Base-by-base conservation (phyloP, 2,888 invertebrate species). In the Dicyrtomina minuta region DNA sequence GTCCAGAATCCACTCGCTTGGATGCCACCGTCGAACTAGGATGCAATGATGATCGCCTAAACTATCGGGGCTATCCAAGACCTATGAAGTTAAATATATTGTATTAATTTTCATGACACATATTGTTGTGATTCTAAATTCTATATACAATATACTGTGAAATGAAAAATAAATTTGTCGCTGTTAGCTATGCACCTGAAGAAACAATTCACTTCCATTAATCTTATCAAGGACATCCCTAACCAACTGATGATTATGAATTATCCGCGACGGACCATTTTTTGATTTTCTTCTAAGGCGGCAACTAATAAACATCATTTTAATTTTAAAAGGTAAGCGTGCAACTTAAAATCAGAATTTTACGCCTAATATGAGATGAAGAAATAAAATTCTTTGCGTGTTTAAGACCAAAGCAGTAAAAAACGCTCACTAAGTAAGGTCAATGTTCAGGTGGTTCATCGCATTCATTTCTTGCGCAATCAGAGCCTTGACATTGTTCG, bases 11-110 rank as follows among this genome's bases (percentile, higher is more conserved):
- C 68, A 71, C 3, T 64, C 49, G 33, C 68, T 70, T 0, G 71
- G 72, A n/a, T 67, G 56, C 77, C 77, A 77, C 0, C 49, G 65
- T n/a, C 75, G 64, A 26, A 53, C 24, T 10, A 55, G 55, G 22
- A 55, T 55, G 55, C 13, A 20, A 55, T 55, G n/a, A n/a, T 55
- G n/a, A 1, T n/a, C 53, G 12, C 15, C 26, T 15, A 8, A 55
- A 10, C 8, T 55, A 5, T 55, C 55, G 15, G 55, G 27, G 13
- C 55, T 33, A 26, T 55, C 55, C 55, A 55, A 27, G 17, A 20
- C 10, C 27, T 55, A 53, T 3, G n/a, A n/a, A 20, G 6, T 53
- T n/a, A 20, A 53, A 53, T n/a, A 20, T 20, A 24, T 3, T 4
- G 17, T 5, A 17, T 46, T 13, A 20, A 8, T 8, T 46, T 46